Base-by-base conservation (phyloP, 2,797 vertebrate species). In the Diglossa cyanea region DNA sequence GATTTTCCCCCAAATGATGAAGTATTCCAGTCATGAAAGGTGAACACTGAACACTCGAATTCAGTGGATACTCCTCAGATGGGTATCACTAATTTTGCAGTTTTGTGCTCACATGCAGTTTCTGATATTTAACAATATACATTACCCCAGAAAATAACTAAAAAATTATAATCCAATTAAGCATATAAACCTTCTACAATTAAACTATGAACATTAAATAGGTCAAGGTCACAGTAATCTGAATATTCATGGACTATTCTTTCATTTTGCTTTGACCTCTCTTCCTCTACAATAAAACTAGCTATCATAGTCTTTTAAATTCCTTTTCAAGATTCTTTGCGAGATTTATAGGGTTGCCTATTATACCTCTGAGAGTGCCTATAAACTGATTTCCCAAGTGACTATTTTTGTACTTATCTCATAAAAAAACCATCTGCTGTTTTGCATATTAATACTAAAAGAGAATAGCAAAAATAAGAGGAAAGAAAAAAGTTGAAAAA, bases 361-460 rank as follows among this genome's bases (percentile, higher is more conserved):
- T 93, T 93, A 60, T 72, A 66, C 47, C 66, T 86, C 58, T 51
- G 25, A 83, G 31, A 77, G 10, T 31, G 65, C 28, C 86, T 68
- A 84, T 54, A 88, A 83, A 88, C 42, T 72, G 66, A 92, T 85
- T 93, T 73, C 42, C 62, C 53, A 80, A 82, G 81, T 1, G 50
- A 83, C 57, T 91, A 47, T 86, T 92, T 91, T 80, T 74, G 54
- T 45, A 80, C 42, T 93, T 81, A 75, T 82, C 45, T 82, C 40
- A n/a, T 13, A 70, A 82, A 80, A 26, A 0, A 42, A 18, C 17
- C 40, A 81, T 88, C 77, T 95, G 78, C 53, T 74, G 25, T 86
- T 91, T 83, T 92, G 62, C 86, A 80, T 92, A 90, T 55, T 91
- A 93, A 83, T 88, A 47, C 33, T 85, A 55, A 81, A 75, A 75